These are phyloP conservation scores for Podabrus alpinus DNA, from an alignment of 2,888 invertebrate genomes.

Conservation along the genomic window DNA sequence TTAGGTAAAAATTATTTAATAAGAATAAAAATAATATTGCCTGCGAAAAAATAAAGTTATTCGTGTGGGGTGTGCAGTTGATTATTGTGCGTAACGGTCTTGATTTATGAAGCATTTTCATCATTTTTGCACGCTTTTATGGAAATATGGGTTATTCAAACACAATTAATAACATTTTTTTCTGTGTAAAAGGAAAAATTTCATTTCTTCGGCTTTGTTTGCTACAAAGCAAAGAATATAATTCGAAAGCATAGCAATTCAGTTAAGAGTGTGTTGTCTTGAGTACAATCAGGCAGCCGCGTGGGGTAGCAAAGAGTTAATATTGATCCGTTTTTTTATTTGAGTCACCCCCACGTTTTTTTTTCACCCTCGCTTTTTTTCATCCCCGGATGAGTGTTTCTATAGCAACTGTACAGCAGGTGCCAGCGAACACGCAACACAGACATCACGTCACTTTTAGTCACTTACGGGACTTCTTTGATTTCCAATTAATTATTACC, in stretches of 20 bases:
- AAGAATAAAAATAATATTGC: not conserved
- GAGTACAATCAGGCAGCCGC: constrained; percentile 48
- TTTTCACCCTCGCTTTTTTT: constrained; percentile 62
- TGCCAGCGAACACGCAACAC: constrained; percentile 58
- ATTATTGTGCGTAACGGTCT: constrained; percentile 19
- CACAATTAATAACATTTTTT: constrained; percentile 29
- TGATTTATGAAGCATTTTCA: constrained; percentile 25
- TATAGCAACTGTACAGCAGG: constrained; percentile 66
- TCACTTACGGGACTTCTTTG: constrained; percentile 50
- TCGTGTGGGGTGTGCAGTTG: constrained; percentile 14
- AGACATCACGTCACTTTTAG: constrained; percentile 54
- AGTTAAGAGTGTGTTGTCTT: constrained; percentile 42
- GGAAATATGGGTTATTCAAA: constrained; percentile 25
- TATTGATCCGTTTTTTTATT: constrained; percentile 71
- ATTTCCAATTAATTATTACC: constrained; percentile 35
- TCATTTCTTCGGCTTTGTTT: constrained; percentile 16
- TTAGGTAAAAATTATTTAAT: too few species aligned
- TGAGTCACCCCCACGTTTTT: constrained; percentile 66
- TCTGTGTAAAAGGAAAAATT: constrained; percentile 13
- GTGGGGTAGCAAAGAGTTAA: constrained; percentile 67
- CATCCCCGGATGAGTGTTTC: constrained; percentile 65
- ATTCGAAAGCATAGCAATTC: constrained; percentile 41
- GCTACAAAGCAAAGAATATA: constrained; percentile 22
- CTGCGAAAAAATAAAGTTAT: not conserved
- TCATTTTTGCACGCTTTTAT: constrained; percentile 24